phyloP scores from a whole-genome alignment of 2,113 vertebrate genomes.

The Ia io region DNA sequence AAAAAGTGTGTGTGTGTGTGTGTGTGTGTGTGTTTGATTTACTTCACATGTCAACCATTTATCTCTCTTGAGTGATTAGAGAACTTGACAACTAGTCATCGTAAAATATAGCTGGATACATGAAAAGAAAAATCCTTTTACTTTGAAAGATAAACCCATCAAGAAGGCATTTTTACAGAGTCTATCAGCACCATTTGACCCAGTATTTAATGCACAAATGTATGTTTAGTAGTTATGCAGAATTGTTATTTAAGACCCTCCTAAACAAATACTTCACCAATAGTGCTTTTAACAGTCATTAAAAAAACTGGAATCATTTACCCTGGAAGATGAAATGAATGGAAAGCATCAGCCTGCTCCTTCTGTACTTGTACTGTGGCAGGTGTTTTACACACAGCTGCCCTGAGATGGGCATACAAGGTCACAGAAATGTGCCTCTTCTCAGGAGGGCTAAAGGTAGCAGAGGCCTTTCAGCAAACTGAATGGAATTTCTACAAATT shows the following conservation, averaged over 20 bases:
- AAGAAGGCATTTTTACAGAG: conserved; percentile 54
- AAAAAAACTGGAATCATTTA: not conserved
- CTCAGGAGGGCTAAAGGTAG: not conserved
- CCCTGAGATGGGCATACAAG: not conserved
- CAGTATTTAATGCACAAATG: not conserved
- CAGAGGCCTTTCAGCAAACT: not conserved
- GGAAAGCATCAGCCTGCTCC: not conserved
- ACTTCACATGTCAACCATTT: conserved; percentile 42
- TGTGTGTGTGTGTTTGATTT: conserved; percentile 50
- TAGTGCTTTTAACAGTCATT: not conserved
- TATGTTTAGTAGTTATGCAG: conserved; percentile 12
- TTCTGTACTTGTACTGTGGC: not conserved
- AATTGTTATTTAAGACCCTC: not conserved
- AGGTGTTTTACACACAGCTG: not conserved
- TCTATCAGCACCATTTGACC: not conserved
- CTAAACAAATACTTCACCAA: not conserved
- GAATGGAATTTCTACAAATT: not conserved
- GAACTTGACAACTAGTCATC: conserved; percentile 29
- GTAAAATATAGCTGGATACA: conserved; percentile 55
- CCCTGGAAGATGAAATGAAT: not conserved
- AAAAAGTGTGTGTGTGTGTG: not conserved
- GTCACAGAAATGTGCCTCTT: not conserved
- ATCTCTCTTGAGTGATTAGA: conserved; percentile 43
- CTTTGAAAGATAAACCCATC: conserved; percentile 51
- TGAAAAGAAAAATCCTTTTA: conserved; percentile 39